Evolutionary conservation across 1,140 invertebrate genomes (phyloP).

Genomic region (Euborellia annulipes): DNA sequence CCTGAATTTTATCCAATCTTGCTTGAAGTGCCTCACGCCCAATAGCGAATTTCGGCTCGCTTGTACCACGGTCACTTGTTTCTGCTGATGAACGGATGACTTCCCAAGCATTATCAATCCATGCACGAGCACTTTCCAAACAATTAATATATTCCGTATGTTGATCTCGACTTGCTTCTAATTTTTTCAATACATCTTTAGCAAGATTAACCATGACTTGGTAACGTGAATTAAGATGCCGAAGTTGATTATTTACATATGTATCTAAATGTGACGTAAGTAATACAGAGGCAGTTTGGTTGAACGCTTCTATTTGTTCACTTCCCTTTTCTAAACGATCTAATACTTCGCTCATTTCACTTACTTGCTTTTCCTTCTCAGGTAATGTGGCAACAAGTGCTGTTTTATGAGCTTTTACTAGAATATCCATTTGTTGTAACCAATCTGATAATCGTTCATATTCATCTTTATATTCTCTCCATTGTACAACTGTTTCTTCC

Average conservation of each 20-base stretch:
- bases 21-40: conserved; percentile 55
- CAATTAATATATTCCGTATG: conserved; percentile 72
- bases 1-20: conserved; percentile 52
- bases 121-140: conserved; percentile 60
- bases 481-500: conserved; percentile 64
- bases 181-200: conserved; percentile 84
- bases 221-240: conserved; percentile 79
- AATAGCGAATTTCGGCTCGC: too few relatives aligned
- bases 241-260: conserved; percentile 79
- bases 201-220: conserved; percentile 78
- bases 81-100: conserved; percentile 66
- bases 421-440: conserved; percentile 83
- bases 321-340: conserved; percentile 61
- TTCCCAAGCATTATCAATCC: conserved; percentile 78
- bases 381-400: conserved; percentile 60
- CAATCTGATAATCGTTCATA: conserved; percentile 82
- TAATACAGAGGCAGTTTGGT: conserved; percentile 55
- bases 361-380: conserved; percentile 75
- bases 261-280: conserved; percentile 74
- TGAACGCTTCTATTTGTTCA: conserved; percentile 68
- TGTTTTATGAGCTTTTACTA: conserved; percentile 80
- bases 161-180: conserved; percentile 76
- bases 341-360: conserved; percentile 61
- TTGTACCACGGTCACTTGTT: conserved; percentile 56
- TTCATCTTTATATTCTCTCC: conserved; percentile 83